phyloP scores from a whole-genome alignment of 2,797 vertebrate species.

The Sciurus carolinensis region DNA sequence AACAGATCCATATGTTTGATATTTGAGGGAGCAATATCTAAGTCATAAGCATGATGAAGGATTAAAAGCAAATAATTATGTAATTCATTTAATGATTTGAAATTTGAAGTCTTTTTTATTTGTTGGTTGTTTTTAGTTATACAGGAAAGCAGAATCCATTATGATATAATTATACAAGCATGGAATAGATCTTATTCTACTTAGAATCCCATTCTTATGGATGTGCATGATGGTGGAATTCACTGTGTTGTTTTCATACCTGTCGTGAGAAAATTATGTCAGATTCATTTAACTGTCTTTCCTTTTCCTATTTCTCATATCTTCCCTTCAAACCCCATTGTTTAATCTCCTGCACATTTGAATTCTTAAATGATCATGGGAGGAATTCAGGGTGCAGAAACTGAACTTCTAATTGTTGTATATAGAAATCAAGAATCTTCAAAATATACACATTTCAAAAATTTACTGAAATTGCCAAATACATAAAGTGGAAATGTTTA shows the following conservation, averaged over 20 bases:
- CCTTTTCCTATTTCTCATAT: no score
- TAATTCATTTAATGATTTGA: neutral
- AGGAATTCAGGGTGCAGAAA: neutral
- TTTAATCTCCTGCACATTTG: no score
- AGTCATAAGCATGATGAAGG: neutral
- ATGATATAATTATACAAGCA: no score
- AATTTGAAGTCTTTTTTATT: neutral
- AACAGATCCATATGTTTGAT: neutral
- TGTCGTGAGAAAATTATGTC: no score
- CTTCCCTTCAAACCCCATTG: no score
- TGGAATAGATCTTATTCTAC: no score
- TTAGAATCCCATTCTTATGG: no score
- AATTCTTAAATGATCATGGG: neutral
- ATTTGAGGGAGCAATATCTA: neutral
- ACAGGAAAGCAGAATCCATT: no score
- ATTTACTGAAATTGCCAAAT: neutral
- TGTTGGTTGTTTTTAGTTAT: no score
- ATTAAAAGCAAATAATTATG: neutral
- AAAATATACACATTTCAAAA: neutral
- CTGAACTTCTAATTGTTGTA: neutral
- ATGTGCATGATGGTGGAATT: no score
- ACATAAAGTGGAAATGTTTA: neutral
- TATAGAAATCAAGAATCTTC: neutral
- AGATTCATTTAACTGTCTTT: no score
- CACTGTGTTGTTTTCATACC: no score